These are phyloP conservation scores for Ectobius pallidus DNA, from an alignment of 2,888 invertebrate species.

Conservation along the genomic window DNA sequence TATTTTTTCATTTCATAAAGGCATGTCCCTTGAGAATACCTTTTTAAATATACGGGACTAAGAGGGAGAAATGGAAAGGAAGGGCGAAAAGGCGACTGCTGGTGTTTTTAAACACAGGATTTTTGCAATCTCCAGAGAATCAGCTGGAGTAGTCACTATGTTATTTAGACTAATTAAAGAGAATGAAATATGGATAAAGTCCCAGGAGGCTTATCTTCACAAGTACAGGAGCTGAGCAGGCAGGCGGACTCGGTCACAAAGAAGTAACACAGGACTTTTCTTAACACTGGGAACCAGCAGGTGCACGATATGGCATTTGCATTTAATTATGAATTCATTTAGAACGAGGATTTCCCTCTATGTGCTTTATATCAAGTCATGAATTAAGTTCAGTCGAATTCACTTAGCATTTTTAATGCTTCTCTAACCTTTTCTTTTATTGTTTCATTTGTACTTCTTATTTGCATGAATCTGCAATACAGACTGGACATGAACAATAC, in stretches of 20 bases:
- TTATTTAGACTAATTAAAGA: constrained; percentile 33
- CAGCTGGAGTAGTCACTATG: neutral
- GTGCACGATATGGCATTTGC: neutral
- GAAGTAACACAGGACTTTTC: neutral
- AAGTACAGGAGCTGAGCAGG: neutral
- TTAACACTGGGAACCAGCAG: constrained; percentile 4
- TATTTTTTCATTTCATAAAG: neutral
- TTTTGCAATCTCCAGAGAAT: neutral
- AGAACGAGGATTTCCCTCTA: neutral
- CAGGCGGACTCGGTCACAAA: neutral
- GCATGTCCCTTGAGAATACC: neutral
- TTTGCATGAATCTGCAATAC: too few species aligned
- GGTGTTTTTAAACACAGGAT: neutral
- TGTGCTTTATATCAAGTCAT: neutral
- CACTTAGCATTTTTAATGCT: constrained; percentile 18
- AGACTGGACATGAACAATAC: too few species aligned
- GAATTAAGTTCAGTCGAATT: constrained; percentile 16
- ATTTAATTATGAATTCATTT: constrained; percentile 19
- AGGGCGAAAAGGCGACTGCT: neutral
- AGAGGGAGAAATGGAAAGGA: neutral
- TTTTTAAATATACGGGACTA: neutral
- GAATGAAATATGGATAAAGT: constrained; percentile 23
- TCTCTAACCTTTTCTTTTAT: too few species aligned
- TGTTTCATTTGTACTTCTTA: too few species aligned
- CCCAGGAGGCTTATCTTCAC: constrained; percentile 11